Evolutionary conservation across 1,140 invertebrate genomes (phyloP), one percentile per base, ranked within the genome.

Genomic region (Heterodera carotae): DNA sequence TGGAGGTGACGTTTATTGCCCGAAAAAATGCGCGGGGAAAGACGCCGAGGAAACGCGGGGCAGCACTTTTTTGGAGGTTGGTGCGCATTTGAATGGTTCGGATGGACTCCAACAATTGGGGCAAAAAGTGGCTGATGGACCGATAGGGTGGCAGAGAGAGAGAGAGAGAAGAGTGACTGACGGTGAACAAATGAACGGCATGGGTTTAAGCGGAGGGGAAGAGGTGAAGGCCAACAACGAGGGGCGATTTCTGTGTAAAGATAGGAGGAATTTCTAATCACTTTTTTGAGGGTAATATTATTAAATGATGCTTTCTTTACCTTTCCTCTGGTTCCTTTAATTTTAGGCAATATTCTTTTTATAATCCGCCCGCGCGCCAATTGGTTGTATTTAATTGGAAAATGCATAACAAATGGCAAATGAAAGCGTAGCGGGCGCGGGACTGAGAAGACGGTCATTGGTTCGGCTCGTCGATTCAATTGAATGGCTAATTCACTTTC

Each of bases 81-180:
- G 12, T 53, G 48, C 4, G 18, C 48, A 53, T 53, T 53, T 53
- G 48, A 53, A 53, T 53, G 48, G 48, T 53, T 53, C 18, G 48
- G 18, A 53, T 53, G 48, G 48, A 53, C 48, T 53, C 39, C 48
- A 53, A 53, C 48, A 53, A 53, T 53, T 53, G 48, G 48, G 48
- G 48, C 48, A 53, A 53, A 53, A 53, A 53, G 48, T 53, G 48
- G 48, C 48, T 53, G 48, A 53, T 53, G 48, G 48, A 53, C 39
- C 12, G 48, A 18, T 10, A 18, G 22, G 12, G 48, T 4, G 22
- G 12, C 4, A 22, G 15, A 22, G 48, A 18, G 48, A 18, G 48
- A 15, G 48, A 15, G 10, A 22, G 48, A 15, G 48, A 18, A 7
- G 48, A 22, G 48, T n/a, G n/a, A n/a, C n/a, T n/a, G n/a, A n/a